A percentile compares a stretch with the other conserved stretches of the same genome.
Conservation (phyloP, 2,797 vertebrate genomes). For the Cygnus olor region DNA sequence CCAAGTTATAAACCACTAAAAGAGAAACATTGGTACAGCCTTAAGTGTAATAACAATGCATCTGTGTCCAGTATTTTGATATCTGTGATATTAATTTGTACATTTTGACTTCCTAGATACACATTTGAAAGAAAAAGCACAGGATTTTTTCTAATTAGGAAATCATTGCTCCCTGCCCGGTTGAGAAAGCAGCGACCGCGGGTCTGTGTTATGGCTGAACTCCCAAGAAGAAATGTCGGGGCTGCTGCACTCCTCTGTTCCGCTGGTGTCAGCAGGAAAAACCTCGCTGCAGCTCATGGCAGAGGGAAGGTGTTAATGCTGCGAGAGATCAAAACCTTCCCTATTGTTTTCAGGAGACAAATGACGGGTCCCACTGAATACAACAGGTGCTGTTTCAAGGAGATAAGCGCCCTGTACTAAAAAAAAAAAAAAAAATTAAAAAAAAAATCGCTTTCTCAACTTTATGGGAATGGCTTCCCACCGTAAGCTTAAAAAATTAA, state of each 20-base stretch:
- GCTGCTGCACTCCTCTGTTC: background rate
- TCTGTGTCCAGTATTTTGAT: conserved; percentile 48
- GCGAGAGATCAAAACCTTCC: background rate
- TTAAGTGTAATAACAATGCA: conserved; percentile 37
- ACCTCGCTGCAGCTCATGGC: background rate
- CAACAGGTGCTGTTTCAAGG: conserved; percentile 1
- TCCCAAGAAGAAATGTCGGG: background rate
- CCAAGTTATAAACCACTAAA: conserved; percentile 57
- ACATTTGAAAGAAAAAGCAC: background rate
- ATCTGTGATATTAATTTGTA: conserved; percentile 28
- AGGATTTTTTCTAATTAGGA: background rate
- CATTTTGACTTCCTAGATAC: conserved; percentile 30
- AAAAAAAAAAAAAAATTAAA: background rate
- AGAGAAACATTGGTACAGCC: conserved; percentile 53
- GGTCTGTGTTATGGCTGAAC: background rate
- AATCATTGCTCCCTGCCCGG: background rate
- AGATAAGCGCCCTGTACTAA: background rate
- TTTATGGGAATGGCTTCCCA: background rate
- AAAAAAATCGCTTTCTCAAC: background rate
- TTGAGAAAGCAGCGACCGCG: background rate
- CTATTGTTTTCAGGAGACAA: background rate
- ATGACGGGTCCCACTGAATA: background rate
- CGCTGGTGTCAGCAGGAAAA: conserved; percentile 21
- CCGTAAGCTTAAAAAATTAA: conserved; percentile 2
- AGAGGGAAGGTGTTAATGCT: background rate